Percentiles rank a stretch among this genome's conserved stretches.
Conservation (phyloP, 2,113 vertebrate species). For the Tupaia chinensis region DNA sequence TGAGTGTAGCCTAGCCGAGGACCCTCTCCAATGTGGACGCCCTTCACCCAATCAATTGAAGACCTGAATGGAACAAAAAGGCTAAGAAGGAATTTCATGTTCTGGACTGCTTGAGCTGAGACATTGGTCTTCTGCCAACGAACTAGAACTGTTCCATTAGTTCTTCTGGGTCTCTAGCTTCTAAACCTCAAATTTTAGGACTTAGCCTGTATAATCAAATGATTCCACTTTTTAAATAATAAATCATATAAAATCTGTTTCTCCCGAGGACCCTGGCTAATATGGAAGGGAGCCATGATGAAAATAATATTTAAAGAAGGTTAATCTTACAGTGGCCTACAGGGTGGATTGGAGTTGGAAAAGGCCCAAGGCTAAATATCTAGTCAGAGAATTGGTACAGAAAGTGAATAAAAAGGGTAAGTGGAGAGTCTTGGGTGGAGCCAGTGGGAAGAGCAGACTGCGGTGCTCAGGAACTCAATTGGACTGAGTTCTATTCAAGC, state of each 20-base stretch:
- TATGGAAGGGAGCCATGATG: background rate
- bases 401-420: background rate
- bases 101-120: background rate
- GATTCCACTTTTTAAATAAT: background rate
- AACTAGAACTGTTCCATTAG: background rate
- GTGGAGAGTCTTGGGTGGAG: background rate
- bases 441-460: background rate
- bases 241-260: background rate
- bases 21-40: background rate
- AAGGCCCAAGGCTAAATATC: background rate
- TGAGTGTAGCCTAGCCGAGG: background rate
- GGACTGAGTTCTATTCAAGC: slow-evolving; percentile 22
- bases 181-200: background rate
- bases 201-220: background rate
- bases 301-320: slow-evolving; percentile 18
- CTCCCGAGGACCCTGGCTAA: background rate
- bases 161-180: background rate
- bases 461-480: background rate
- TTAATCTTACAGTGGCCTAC: background rate
- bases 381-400: background rate
- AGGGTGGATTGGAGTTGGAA: background rate
- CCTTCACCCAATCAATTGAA: background rate
- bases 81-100: background rate
- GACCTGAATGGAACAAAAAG: background rate
- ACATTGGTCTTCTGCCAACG: background rate